phyloP scores from a whole-genome alignment of 2,113 vertebrate species.

The Leucoraja erinaceus region DNA sequence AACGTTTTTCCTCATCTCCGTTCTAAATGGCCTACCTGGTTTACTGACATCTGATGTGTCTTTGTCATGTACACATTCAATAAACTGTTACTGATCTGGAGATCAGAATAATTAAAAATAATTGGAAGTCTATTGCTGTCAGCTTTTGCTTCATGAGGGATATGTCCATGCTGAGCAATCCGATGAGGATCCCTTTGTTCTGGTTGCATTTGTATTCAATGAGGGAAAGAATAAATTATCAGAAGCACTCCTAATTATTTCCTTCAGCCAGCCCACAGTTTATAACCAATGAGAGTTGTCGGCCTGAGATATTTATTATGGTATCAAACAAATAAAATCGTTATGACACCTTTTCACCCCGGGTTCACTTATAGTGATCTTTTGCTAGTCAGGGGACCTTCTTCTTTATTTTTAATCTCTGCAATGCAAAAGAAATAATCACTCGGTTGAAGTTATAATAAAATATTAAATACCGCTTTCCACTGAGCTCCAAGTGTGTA shows the following conservation, averaged over 20 bases:
- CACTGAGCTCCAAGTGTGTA: not conserved
- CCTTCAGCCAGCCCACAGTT: not conserved
- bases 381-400: not conserved
- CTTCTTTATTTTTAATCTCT: slow-evolving; percentile 4
- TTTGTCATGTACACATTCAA: slow-evolving; percentile 21
- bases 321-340: slow-evolving; percentile 3
- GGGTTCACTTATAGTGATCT: not conserved
- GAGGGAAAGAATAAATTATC: not conserved
- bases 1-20: too few relatives aligned
- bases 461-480: slow-evolving; percentile 9
- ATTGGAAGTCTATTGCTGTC: slow-evolving; percentile 2
- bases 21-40: too few relatives aligned
- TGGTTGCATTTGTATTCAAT: not conserved
- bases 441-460: slow-evolving; percentile 17
- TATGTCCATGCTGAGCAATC: not conserved
- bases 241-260: not conserved
- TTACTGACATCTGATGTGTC: not conserved
- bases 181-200: slow-evolving; percentile 14
- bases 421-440: not conserved
- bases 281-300: not conserved
- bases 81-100: not conserved
- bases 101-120: slow-evolving; percentile 27
- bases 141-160: not conserved
- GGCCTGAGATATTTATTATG: not conserved
- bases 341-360: not conserved